Evolutionary conservation across 2,797 vertebrate species (phyloP), one percentile per base, ranked within the genome.

Genomic region (Brotula barbata): DNA sequence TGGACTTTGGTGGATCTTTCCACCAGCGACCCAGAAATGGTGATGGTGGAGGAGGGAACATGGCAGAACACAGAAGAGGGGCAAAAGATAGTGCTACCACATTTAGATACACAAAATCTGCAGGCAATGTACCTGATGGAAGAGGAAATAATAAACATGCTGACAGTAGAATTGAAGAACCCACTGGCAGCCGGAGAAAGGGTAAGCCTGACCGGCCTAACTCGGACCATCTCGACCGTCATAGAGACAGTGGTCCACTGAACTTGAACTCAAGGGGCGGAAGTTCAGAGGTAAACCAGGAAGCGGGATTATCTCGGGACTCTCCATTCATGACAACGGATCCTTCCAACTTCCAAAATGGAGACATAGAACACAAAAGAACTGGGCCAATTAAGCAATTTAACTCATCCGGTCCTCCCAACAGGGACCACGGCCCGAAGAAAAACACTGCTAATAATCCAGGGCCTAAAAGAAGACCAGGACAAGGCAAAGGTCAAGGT

Each of bases 381-480:
- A 92, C 93, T 57, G 97, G 95, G 65, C 96, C 95, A 43, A 95
- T 98, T 82, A 97, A 98, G 86, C 89, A 91, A 6, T 41, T 69
- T 37, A 82, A 56, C 57, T 65, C 73, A 5, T 63, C 50, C 0
- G 78, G 74, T 67, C 91, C 89, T 68, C 71, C 87, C 25, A 73
- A 73, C 62, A 77, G 84, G 62, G 94, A 95, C 70, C 90, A 90
- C 1, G 72, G 77, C n/a, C 77, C 78, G 22, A 93, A 76, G 77
- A 95, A 90, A 87, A 90, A 89, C 76, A 54, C 81, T 58, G 82
- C 87, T 64, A 93, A 93, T 64, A 95, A 90, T 75, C 86, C 86
- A 0, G 93, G 90, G n/a, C 87, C 94, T 66, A 96, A 93, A 87
- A 95, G 90, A 85, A 92, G 93, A 82, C 89, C 92, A 12, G 96